phyloP scores from a whole-genome alignment of 2,797 vertebrate genomes.

The Alexandromys oeconomus region DNA sequence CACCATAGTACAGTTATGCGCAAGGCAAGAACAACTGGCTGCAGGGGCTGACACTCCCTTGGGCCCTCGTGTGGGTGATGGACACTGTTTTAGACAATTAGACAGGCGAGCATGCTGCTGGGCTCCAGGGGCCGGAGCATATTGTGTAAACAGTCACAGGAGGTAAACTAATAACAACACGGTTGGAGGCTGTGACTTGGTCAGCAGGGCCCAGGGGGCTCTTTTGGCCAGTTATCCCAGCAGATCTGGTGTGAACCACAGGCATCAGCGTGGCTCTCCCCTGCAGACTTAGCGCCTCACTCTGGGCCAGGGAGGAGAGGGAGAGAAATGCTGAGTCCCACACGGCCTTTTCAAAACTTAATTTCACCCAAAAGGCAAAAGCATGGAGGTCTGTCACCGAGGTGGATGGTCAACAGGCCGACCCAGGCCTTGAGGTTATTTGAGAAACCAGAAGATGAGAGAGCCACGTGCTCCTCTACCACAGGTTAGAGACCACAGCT shows the following conservation, averaged over 20 bases:
- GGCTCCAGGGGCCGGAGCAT: neutral
- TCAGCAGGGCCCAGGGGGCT: too few relatives aligned
- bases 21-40: too few relatives aligned
- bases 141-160: neutral
- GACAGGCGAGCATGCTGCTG: neutral
- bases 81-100: neutral
- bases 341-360: neutral
- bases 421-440: neutral
- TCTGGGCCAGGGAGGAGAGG: neutral
- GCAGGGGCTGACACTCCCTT: neutral
- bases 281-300: neutral
- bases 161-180: too few relatives aligned
- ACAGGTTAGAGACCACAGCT: neutral
- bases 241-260: neutral
- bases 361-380: neutral
- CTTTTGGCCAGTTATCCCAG: neutral
- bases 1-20: neutral
- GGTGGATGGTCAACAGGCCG: neutral
- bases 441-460: neutral
- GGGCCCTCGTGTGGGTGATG: neutral
- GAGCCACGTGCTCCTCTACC: neutral
- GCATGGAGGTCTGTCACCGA: neutral
- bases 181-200: neutral
- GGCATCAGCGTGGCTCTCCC: neutral
- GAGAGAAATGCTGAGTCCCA: neutral